A percentile compares a stretch with the other conserved stretches of the same genome.
phyloP scores from a whole-genome alignment of 2,888 invertebrate genomes.

The Ectemnius cavifrons region DNA sequence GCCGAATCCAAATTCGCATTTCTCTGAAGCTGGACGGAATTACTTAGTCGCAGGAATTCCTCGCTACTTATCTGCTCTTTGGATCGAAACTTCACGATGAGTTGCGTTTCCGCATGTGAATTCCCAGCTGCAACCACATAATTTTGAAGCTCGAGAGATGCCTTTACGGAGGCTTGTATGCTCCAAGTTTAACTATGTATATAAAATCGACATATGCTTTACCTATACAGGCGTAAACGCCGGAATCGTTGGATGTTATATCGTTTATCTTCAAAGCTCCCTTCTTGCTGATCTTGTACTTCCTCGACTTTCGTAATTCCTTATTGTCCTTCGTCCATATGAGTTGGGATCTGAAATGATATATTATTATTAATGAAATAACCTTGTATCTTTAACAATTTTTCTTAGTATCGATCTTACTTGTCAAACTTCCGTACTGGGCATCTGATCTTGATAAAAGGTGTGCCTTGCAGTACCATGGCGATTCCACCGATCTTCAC shows the following conservation, averaged over 20 bases:
- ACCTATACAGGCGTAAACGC: conserved; percentile 91
- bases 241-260: conserved; percentile 89
- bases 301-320: conserved; percentile 87
- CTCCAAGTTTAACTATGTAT: conserved; percentile 76
- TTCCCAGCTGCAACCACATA: conserved; percentile 81
- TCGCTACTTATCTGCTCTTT: conserved; percentile 89
- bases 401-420: conserved; percentile 61
- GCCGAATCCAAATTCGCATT: conserved; percentile 76
- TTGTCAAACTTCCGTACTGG: conserved; percentile 88
- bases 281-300: conserved; percentile 93
- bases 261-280: conserved; percentile 92
- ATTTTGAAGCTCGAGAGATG: neutral
- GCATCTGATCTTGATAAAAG: conserved; percentile 94
- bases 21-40: conserved; percentile 75
- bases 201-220: conserved; percentile 81
- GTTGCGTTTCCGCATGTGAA: conserved; percentile 88
- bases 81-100: conserved; percentile 89
- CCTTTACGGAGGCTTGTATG: neutral
- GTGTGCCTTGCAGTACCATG: conserved; percentile 91
- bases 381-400: no score
- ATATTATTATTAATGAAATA: neutral
- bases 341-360: conserved; percentile 84
- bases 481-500: conserved; percentile 95
- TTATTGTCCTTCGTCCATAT: conserved; percentile 94
- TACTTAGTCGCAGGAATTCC: conserved; percentile 81